phyloP scores from a whole-genome alignment of 2,113 vertebrate genomes.

The Cyrtonyx montezumae region DNA sequence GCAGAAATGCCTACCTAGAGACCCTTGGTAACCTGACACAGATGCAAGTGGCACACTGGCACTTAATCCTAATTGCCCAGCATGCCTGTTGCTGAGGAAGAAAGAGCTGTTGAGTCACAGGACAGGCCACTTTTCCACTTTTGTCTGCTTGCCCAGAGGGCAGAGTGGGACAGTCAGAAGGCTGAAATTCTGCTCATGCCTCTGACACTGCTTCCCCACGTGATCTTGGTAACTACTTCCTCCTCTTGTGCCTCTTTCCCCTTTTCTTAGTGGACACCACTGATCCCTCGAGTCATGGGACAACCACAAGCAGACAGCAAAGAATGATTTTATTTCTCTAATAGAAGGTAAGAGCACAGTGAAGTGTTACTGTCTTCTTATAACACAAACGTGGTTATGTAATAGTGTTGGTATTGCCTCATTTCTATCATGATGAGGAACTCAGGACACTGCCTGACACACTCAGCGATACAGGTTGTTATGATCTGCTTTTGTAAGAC shows the following conservation, averaged over 20 bases:
- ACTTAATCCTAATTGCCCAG: constrained; percentile 36
- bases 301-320: background rate
- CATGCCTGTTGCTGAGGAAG: constrained; percentile 36
- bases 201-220: background rate
- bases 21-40: constrained; percentile 17
- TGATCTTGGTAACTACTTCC: constrained; percentile 8
- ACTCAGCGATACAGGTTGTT: background rate
- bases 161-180: constrained; percentile 34
- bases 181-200: constrained; percentile 1
- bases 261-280: background rate
- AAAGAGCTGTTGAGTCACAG: constrained; percentile 55
- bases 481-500: background rate
- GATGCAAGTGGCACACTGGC: constrained; percentile 27
- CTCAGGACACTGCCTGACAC: constrained; percentile 47
- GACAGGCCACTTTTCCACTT: constrained; percentile 42
- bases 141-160: constrained; percentile 35
- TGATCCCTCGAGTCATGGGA: background rate
- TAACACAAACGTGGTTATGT: constrained; percentile 30
- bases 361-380: constrained; percentile 18
- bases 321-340: background rate
- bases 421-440: constrained; percentile 48
- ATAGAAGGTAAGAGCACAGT: constrained; percentile 6
- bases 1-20: background rate
- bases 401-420: constrained; percentile 56
- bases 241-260: constrained; percentile 9